These are phyloP conservation scores for Tuta absoluta DNA, from an alignment of 2,888 invertebrate genomes.

Conservation along the genomic window DNA sequence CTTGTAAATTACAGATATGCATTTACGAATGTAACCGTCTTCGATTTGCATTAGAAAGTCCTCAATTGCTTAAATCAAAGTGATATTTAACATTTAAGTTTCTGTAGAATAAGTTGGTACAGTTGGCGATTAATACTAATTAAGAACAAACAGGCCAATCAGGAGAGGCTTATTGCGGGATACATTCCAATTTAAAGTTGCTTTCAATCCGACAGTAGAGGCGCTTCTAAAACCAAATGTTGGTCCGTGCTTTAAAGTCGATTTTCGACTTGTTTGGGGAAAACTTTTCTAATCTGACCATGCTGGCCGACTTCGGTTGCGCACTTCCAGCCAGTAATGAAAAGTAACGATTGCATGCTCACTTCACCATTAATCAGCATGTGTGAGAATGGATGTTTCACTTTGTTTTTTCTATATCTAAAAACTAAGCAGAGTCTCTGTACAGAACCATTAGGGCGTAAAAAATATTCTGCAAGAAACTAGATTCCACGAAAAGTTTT, in stretches of 20 bases:
- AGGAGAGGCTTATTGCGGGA: constrained; percentile 78
- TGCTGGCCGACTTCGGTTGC: constrained; percentile 66
- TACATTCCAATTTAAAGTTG: constrained; percentile 81
- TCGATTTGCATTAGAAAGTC: constrained; percentile 31
- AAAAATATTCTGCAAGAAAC: not conserved
- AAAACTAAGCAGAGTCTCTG: not conserved
- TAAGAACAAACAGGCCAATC: constrained; percentile 80
- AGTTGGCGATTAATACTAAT: constrained; percentile 79
- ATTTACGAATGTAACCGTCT: not conserved
- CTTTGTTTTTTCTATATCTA: constrained; percentile 31
- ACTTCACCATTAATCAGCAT: constrained; percentile 75
- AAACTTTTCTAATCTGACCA: constrained; percentile 81
- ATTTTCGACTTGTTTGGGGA: constrained; percentile 74
- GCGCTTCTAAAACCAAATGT: constrained; percentile 78
- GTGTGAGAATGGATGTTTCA: constrained; percentile 48
- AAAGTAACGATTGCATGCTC: constrained; percentile 80
- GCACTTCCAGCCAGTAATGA: constrained; percentile 79
- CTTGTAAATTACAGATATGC: constrained; percentile 14
- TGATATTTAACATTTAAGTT: constrained; percentile 49
- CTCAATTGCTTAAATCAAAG: constrained; percentile 34
- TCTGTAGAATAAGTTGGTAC: constrained; percentile 44
- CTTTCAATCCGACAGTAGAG: constrained; percentile 69
- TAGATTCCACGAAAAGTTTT: not conserved
- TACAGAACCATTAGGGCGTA: constrained; percentile 2
- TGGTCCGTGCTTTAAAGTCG: constrained; percentile 77